Base-by-base conservation (phyloP, 2,888 invertebrate species). In the Heliconius ethilla region DNA sequence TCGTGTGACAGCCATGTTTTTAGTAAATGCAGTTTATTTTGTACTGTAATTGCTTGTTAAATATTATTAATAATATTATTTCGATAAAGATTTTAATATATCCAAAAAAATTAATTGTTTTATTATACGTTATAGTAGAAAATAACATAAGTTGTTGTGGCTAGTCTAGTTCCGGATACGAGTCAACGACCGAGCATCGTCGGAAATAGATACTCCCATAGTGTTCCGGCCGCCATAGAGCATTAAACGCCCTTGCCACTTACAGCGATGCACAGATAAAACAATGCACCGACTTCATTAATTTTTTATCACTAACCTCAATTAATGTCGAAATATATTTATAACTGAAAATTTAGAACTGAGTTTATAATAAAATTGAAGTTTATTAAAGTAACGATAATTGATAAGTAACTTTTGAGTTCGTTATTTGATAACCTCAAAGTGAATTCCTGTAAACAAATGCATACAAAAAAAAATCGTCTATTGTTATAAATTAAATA, bases 141-240 rank as follows among this genome's bases (percentile, higher is more conserved):
- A 63, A 13, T 63, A 63, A 63, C 63, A 63, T 63, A 15, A 63
- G 27, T 63, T 25, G 62, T 62, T 25, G 59, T n/a, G n/a, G 59
- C 59, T 51, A 84, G 86, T 89, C 87, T 87, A 83, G 86, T 92
- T 92, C 91, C 91, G 90, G 87, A 87, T 88, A 81, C 83, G 85
- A 85, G 92, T 92, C 92, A 89, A 85, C 89, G 92, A 90, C 92
- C 92, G 87, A 83, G 84, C 85, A 82, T 84, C 83, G 89, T 89
- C 91, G 91, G 92, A 90, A 91, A 90, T 92, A 92, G 90, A 90
- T 89, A 87, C 88, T 87, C 88, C 88, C 89, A 86, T 84, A 83
- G 82, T 85, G 87, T 90, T 89, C 89, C 89, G 89, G 86, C 85
- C 59, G 55, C 67, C 40, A 74, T 67, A 66, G 40, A 65, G 33